Evolutionary conservation across 2,113 vertebrate species (phyloP).

Genomic region (Oreochromis tanganicae): DNA sequence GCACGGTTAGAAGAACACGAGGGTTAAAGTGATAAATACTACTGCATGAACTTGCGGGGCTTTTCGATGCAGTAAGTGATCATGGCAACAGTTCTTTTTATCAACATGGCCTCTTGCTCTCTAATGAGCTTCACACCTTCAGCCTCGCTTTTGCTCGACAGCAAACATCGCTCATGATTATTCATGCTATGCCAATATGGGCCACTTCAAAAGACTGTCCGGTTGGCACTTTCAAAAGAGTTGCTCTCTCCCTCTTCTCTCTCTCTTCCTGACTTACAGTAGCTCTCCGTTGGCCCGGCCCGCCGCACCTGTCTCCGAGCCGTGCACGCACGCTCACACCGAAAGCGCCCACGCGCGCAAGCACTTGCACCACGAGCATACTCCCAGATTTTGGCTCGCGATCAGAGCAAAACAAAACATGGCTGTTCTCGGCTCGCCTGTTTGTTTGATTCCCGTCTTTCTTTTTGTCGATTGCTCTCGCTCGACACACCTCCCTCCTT

Average conservation of each 20-base stretch:
- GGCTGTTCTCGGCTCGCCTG: slow-evolving; percentile 25
- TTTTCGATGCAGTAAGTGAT: slow-evolving; percentile 5
- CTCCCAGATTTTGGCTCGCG: slow-evolving; percentile 45
- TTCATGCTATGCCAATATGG: slow-evolving; percentile 65
- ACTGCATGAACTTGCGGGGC: background rate
- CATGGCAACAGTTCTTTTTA: slow-evolving; percentile 1
- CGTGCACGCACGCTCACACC: background rate
- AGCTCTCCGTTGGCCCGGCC: slow-evolving; percentile 34
- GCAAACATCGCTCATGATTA: slow-evolving; percentile 59
- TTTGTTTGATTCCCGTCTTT: slow-evolving; percentile 42
- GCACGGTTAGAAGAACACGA: background rate
- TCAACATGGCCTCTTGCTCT: slow-evolving; percentile 17
- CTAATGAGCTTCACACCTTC: slow-evolving; percentile 49
- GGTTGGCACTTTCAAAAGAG: slow-evolving; percentile 38
- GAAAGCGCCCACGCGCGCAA: background rate
- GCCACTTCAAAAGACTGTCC: slow-evolving; percentile 68
- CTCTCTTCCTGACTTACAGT: slow-evolving; percentile 44
- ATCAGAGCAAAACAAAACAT: slow-evolving; percentile 56
- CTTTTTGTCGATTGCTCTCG: slow-evolving; percentile 33
- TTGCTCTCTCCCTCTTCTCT: slow-evolving; percentile 8
- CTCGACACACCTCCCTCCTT: background rate
- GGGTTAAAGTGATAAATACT: slow-evolving; percentile 15
- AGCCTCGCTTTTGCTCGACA: slow-evolving; percentile 37
- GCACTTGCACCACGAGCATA: background rate
- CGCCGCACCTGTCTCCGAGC: slow-evolving; percentile 47